Percentiles rank a stretch among this genome's conserved stretches.
Evolutionary conservation across 2,888 invertebrate genomes (phyloP).

Genomic region (Masnerella sp.): DNA sequence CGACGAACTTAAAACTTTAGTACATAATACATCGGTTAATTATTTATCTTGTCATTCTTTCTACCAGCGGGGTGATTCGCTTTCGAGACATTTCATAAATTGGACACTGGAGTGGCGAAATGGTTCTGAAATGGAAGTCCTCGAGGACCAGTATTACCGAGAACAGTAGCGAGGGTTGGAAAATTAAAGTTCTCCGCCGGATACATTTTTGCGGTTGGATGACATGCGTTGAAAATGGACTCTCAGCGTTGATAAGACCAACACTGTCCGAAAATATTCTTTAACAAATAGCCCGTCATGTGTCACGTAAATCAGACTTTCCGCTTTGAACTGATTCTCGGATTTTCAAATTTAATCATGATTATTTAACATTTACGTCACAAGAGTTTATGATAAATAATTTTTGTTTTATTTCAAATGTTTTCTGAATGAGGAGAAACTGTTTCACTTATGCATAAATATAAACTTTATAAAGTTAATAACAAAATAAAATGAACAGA

Average conservation of each 20-base stretch:
- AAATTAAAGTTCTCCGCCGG: constrained; percentile 57
- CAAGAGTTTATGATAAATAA: too few relatives aligned
- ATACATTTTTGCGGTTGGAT: constrained; percentile 52
- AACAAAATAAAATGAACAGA: too few relatives aligned
- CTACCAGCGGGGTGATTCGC: constrained; percentile 22
- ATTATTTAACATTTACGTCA: constrained; percentile 55
- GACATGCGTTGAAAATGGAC: constrained; percentile 71
- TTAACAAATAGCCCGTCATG: constrained; percentile 77
- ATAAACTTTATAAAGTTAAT: too few relatives aligned
- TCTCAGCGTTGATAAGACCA: constrained; percentile 67
- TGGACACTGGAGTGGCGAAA: constrained; percentile 51
- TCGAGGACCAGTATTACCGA: constrained; percentile 44
- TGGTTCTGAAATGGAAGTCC: constrained; percentile 51
- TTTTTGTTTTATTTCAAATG: too few relatives aligned
- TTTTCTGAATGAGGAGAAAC: too few relatives aligned
- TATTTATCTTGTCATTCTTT: constrained; percentile 42
- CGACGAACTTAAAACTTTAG: too few relatives aligned
- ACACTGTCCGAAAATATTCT: constrained; percentile 69
- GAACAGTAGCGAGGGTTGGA: constrained; percentile 41
- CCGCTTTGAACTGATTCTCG: too few relatives aligned
- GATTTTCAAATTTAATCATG: too few relatives aligned
- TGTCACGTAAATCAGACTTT: constrained; percentile 76
- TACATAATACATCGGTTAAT: constrained; percentile 29
- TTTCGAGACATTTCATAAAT: constrained; percentile 51
- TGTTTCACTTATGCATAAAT: too few relatives aligned